These are phyloP conservation scores for Rhynchophorus ferrugineus DNA, from an alignment of 1,140 invertebrate genomes.

Conservation along the genomic window DNA sequence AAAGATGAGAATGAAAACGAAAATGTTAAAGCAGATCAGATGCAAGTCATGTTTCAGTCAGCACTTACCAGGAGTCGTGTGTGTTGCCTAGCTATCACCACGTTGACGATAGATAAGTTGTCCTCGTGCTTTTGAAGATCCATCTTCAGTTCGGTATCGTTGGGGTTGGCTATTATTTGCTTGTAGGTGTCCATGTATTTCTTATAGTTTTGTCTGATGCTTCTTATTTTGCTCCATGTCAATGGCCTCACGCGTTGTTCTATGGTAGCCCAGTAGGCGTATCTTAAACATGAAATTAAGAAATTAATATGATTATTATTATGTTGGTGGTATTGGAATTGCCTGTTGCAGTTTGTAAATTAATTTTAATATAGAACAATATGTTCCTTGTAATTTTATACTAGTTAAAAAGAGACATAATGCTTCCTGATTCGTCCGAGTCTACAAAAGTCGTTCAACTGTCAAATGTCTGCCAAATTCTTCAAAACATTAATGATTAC, in stretches of 20 bases:
- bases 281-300: conserved; percentile 34
- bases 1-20: neutral
- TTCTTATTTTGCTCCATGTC: conserved; percentile 63
- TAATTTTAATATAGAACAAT: too few relatives aligned
- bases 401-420: too few relatives aligned
- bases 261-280: conserved; percentile 64
- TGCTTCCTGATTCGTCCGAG: too few relatives aligned
- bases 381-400: too few relatives aligned
- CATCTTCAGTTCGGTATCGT: conserved; percentile 63
- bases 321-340: too few relatives aligned
- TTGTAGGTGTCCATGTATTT: conserved; percentile 67
- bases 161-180: conserved; percentile 60
- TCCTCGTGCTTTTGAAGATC: conserved; percentile 72
- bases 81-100: conserved; percentile 71
- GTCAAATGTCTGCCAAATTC: too few relatives aligned
- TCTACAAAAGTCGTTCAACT: too few relatives aligned
- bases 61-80: conserved; percentile 61
- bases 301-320: neutral
- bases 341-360: too few relatives aligned
- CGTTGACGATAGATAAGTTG: conserved; percentile 62
- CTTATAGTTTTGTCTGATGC: conserved; percentile 62
- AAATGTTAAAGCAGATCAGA: too few relatives aligned
- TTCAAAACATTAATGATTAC: too few relatives aligned
- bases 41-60: conserved; percentile 5
- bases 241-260: conserved; percentile 65